phyloP scores from a whole-genome alignment of 2,113 vertebrate genomes.

The Silurus asotus region DNA sequence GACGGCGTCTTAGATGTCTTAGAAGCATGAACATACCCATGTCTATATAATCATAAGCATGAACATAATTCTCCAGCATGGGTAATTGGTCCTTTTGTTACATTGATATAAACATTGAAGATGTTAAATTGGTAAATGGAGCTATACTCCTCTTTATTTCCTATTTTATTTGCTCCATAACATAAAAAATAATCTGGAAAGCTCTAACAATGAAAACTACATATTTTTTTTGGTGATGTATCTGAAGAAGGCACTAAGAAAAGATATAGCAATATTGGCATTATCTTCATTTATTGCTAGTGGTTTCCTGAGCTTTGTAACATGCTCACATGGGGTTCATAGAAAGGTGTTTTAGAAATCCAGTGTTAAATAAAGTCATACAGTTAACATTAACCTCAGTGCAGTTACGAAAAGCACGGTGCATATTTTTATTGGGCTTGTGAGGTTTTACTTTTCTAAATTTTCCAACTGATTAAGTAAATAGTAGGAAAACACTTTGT shows the following conservation, averaged over 20 bases:
- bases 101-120: conserved; percentile 28
- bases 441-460: neutral
- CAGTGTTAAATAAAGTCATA: neutral
- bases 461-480: neutral
- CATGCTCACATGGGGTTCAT: neutral
- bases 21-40: conserved; percentile 49
- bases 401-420: neutral
- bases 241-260: neutral
- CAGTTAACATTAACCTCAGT: neutral
- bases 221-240: neutral
- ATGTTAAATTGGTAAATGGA: neutral
- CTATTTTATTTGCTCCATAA: neutral
- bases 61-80: conserved; percentile 29
- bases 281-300: conserved; percentile 11
- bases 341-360: neutral
- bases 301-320: conserved; percentile 1
- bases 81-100: neutral
- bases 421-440: neutral
- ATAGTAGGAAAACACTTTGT: neutral
- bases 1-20: conserved; percentile 13
- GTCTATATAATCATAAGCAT: conserved; percentile 45
- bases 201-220: neutral
- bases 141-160: neutral
- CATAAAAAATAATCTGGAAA: neutral
- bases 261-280: neutral